Conservation (phyloP, 2,888 invertebrate species). For the Therioaphis trifolii region DNA sequence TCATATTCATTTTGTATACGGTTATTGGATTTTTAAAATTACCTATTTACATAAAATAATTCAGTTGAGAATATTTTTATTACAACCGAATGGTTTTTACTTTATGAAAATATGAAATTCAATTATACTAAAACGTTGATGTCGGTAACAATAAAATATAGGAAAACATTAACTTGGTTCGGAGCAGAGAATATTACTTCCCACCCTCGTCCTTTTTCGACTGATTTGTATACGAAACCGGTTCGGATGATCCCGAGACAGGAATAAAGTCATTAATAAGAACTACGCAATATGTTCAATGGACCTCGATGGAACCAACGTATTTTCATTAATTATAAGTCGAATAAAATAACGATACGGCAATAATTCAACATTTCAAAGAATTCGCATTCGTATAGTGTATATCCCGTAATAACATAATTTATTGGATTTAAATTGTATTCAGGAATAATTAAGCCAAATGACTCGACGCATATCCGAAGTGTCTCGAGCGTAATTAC, state of each 20-base stretch:
- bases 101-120: background rate
- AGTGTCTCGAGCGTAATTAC: background rate
- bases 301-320: background rate
- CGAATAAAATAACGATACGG: background rate
- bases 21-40: too few relatives aligned
- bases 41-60: too few relatives aligned
- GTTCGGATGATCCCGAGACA: background rate
- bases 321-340: constrained; percentile 25
- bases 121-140: too few relatives aligned
- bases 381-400: background rate
- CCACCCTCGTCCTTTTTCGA: constrained; percentile 3
- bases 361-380: background rate
- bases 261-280: constrained; percentile 34
- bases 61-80: too few relatives aligned
- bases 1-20: too few relatives aligned
- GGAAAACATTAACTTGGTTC: background rate
- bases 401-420: background rate
- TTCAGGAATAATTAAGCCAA: background rate
- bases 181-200: background rate
- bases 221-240: constrained; percentile 29
- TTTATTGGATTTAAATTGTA: background rate
- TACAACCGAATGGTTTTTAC: too few relatives aligned
- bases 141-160: background rate
- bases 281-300: background rate
- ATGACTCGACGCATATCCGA: background rate